These are phyloP conservation scores for Ceratina calcarata DNA, from an alignment of 1,140 invertebrate genomes.

Conservation along the genomic window DNA sequence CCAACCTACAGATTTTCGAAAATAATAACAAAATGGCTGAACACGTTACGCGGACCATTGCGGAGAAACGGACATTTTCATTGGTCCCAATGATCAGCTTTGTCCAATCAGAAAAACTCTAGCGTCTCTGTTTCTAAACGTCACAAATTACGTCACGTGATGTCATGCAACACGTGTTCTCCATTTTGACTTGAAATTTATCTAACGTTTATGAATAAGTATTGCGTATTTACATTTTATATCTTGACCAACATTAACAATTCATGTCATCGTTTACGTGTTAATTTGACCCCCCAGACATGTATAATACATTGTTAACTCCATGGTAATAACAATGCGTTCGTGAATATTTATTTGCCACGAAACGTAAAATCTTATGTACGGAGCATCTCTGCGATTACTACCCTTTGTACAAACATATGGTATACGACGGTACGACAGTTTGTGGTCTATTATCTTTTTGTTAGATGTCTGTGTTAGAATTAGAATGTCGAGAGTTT, in stretches of 20 bases:
- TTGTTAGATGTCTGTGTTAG: not conserved
- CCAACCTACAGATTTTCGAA: conserved; percentile 76
- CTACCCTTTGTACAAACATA: conserved; percentile 36
- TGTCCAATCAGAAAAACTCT: conserved; percentile 63
- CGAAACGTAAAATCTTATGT: not conserved
- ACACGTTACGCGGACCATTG: conserved; percentile 69
- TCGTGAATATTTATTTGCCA: not conserved
- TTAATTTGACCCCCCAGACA: not conserved
- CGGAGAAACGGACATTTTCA: conserved; percentile 64
- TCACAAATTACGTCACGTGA: conserved; percentile 61
- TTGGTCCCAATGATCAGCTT: conserved; percentile 53
- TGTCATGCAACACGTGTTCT: conserved; percentile 67
- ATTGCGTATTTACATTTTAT: not conserved
- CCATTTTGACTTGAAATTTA: conserved; percentile 54
- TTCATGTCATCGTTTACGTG: not conserved
- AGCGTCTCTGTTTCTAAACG: conserved; percentile 67
- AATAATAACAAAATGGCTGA: conserved; percentile 78
- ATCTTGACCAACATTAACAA: not conserved
- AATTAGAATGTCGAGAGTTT: not conserved
- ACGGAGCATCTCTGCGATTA: conserved; percentile 38
- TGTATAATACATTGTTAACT: not conserved
- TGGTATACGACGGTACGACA: not conserved
- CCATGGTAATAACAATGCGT: not conserved
- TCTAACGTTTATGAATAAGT: conserved; percentile 19
- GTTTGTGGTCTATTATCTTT: conserved; percentile 19